Conservation (phyloP, 2,113 vertebrate species). For the Steatornis caripensis region DNA sequence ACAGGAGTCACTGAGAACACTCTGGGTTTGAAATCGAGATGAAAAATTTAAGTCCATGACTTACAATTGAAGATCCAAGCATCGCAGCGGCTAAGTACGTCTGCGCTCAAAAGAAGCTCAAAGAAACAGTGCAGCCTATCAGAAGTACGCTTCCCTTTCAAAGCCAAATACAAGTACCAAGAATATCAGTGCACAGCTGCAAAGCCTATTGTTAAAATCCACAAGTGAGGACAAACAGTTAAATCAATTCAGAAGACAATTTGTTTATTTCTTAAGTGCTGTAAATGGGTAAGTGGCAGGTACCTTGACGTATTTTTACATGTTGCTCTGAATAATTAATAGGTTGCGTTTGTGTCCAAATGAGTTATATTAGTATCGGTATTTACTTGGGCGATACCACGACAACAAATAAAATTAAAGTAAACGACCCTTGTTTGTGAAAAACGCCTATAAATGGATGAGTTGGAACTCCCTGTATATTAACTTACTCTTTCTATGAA, state of each 20-base stretch:
- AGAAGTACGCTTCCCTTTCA: neutral
- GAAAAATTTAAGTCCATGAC: neutral
- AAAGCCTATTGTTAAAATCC: neutral
- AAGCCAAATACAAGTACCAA: neutral
- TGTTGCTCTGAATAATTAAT: neutral
- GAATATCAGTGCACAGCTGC: neutral
- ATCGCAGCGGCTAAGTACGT: accelerated
- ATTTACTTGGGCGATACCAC: neutral
- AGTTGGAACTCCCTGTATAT: neutral
- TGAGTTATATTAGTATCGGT: neutral
- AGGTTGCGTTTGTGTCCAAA: neutral
- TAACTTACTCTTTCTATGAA: neutral
- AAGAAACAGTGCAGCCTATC: neutral
- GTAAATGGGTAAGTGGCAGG: neutral
- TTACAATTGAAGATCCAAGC: neutral
- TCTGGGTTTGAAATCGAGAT: neutral
- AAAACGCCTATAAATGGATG: neutral
- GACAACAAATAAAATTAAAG: neutral
- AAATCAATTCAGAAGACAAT: neutral
- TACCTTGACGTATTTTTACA: neutral
- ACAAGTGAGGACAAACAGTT: neutral
- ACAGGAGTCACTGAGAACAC: neutral
- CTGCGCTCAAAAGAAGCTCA: neutral
- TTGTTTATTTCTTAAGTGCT: neutral
- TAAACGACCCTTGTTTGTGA: neutral